Evolutionary conservation across 2,888 invertebrate species (phyloP).

Genomic region (Rhingia rostrata): DNA sequence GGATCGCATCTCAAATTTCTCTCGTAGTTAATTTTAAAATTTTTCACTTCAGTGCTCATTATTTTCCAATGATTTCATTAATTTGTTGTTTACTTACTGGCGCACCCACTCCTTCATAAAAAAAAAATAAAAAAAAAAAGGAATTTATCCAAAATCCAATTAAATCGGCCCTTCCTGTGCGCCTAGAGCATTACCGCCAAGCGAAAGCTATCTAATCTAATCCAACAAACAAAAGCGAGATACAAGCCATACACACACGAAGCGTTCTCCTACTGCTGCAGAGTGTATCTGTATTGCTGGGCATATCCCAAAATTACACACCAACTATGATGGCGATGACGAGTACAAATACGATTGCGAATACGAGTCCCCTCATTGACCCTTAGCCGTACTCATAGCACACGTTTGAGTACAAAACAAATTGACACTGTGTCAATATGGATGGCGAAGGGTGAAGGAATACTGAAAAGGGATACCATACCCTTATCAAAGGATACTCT

Average conservation of each 20-base stretch:
- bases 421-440: constrained; percentile 72
- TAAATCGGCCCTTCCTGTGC: constrained; percentile 59
- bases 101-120: constrained; percentile 54
- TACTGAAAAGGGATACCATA: constrained; percentile 67
- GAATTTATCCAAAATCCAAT: constrained; percentile 62
- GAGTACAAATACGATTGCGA: constrained; percentile 1
- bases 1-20: too few species aligned
- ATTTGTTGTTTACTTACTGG: constrained; percentile 45
- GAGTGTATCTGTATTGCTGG: too few species aligned
- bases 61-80: constrained; percentile 60
- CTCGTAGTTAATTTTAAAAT: not conserved
- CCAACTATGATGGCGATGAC: constrained; percentile 45
- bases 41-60: constrained; percentile 42
- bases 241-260: constrained; percentile 53
- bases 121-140: constrained; percentile 11
- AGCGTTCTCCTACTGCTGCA: not conserved
- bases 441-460: constrained; percentile 25
- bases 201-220: constrained; percentile 63
- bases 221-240: constrained; percentile 66
- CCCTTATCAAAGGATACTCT: constrained; percentile 71
- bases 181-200: not conserved
- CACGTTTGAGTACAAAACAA: constrained; percentile 64
- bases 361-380: constrained; percentile 57
- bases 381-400: constrained; percentile 46
- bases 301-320: constrained; percentile 55